Percentiles rank a stretch among this genome's conserved stretches.
These are phyloP conservation scores for Fistularia commersonii DNA, from an alignment of 2,797 vertebrate species.

Conservation along the genomic window DNA sequence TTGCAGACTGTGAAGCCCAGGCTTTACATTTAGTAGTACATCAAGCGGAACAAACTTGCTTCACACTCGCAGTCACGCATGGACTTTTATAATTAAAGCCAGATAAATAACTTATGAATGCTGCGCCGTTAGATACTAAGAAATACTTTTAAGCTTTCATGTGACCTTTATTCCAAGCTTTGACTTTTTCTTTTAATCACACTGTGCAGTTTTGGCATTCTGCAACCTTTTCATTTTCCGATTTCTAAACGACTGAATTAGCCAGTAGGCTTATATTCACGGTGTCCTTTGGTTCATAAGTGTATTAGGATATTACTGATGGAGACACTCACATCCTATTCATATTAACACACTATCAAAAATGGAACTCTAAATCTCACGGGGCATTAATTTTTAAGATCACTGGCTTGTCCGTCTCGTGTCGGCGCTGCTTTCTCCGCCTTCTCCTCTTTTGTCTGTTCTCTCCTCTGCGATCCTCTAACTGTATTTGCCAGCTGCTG, in stretches of 20 bases:
- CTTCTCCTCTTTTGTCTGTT: slow-evolving; percentile 21
- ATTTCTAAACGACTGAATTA: slow-evolving; percentile 15
- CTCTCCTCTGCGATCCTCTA: slow-evolving; percentile 5
- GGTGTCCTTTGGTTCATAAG: slow-evolving; percentile 18
- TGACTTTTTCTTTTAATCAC: no score
- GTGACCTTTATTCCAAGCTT: no score
- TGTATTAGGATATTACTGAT: slow-evolving; percentile 17
- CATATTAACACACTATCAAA: slow-evolving; percentile 43
- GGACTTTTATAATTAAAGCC: no score
- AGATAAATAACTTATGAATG: no score
- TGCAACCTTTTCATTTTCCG: no score
- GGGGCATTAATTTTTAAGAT: slow-evolving; percentile 54
- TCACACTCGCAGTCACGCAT: no score
- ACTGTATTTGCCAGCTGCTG: slow-evolving; percentile 56
- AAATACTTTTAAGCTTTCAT: no score
- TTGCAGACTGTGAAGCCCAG: no score
- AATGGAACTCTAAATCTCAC: slow-evolving; percentile 17
- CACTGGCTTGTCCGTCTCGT: slow-evolving; percentile 19
- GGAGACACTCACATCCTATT: slow-evolving; percentile 21
- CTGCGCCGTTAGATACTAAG: no score
- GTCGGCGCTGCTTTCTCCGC: slow-evolving; percentile 38
- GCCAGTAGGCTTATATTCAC: background rate
- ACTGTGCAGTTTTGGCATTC: no score
- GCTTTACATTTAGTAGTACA: no score
- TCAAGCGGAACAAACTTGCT: no score